These are phyloP conservation scores for Campopleginae sp. DNA, from an alignment of 2,888 invertebrate genomes.

Conservation along the genomic window DNA sequence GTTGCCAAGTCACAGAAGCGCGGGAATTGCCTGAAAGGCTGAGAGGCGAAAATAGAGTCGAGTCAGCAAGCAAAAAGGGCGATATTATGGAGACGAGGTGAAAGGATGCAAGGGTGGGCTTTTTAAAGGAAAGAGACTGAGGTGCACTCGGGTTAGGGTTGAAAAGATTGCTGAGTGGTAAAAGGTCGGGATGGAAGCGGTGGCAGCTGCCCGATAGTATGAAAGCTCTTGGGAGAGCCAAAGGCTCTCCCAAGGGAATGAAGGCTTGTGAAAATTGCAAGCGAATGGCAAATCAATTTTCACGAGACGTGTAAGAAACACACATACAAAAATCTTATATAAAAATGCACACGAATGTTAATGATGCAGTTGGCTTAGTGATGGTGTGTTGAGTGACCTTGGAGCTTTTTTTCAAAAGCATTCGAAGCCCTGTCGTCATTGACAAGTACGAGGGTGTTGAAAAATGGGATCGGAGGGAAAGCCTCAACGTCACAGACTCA, in stretches of 20 bases:
- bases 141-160: neutral
- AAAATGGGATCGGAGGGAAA: neutral
- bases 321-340: neutral
- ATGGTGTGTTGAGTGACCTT: neutral
- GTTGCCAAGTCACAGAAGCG: neutral
- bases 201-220: conserved; percentile 14
- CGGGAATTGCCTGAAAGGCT: neutral
- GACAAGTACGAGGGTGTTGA: conserved; percentile 1
- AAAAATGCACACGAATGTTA: neutral
- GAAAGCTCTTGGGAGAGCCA: conserved; percentile 12
- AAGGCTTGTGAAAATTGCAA: conserved; percentile 18
- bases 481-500: neutral
- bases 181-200: conserved; percentile 5
- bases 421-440: neutral
- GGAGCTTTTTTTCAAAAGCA: neutral
- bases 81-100: neutral
- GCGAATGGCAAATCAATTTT: conserved; percentile 37
- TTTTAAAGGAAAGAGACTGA: neutral
- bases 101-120: neutral
- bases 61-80: conserved; percentile 26
- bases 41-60: conserved; percentile 17
- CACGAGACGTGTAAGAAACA: conserved; percentile 8
- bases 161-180: conserved; percentile 37
- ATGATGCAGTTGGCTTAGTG: neutral
- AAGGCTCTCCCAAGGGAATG: neutral